Evolutionary conservation across 2,113 vertebrate genomes (phyloP).

Genomic region (Cynopterus brachyotis): DNA sequence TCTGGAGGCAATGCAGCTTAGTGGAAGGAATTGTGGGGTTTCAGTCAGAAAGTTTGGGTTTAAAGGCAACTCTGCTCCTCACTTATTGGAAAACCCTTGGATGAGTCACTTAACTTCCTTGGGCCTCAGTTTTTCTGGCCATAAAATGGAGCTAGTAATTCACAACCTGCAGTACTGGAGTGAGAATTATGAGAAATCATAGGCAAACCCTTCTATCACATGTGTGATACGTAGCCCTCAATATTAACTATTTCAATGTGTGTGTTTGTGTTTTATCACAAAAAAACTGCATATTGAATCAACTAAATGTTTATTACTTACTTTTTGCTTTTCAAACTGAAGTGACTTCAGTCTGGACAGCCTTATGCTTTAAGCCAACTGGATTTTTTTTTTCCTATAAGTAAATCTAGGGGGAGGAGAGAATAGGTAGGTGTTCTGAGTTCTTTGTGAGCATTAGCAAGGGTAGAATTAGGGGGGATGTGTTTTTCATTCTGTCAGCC

Average conservation of each 20-base stretch:
- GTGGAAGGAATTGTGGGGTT: not conserved
- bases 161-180: not conserved
- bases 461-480: slow-evolving; percentile 19
- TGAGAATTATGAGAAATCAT: not conserved
- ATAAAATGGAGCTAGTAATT: not conserved
- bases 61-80: slow-evolving; percentile 3
- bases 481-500: slow-evolving; percentile 57
- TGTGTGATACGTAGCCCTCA: not conserved
- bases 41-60: not conserved
- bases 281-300: not conserved
- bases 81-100: not conserved
- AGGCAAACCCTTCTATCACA: not conserved
- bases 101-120: not conserved
- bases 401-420: not conserved
- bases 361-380: not conserved
- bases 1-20: not conserved
- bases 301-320: not conserved
- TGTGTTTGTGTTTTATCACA: not conserved
- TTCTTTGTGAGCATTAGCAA: slow-evolving; percentile 61
- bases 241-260: not conserved
- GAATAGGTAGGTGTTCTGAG: slow-evolving; percentile 10
- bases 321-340: slow-evolving; percentile 12
- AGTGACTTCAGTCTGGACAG: not conserved
- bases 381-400: not conserved
- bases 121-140: not conserved